Percentiles rank a stretch among this genome's conserved stretches.
Evolutionary conservation across 2,888 invertebrate genomes (phyloP).

Genomic region (Epirrhoe alternata): DNA sequence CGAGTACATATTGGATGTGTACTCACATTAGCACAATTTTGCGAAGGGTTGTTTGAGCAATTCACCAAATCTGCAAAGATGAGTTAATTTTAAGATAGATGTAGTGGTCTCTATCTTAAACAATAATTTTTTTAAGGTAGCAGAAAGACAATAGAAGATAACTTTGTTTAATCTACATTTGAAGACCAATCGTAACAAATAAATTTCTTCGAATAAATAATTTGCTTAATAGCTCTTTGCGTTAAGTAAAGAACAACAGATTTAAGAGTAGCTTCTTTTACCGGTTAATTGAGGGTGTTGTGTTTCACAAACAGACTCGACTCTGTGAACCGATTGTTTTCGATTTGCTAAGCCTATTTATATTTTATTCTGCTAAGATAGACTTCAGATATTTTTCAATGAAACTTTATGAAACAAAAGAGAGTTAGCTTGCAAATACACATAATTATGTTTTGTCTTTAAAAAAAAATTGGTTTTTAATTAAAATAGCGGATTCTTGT

Average conservation of each 20-base stretch:
- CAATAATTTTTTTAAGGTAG: not conserved
- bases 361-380: not conserved
- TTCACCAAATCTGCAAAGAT: conserved; percentile 69
- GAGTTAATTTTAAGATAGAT: conserved; percentile 35
- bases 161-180: not conserved
- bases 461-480: too few relatives aligned
- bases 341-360: conserved; percentile 20
- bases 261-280: conserved; percentile 51
- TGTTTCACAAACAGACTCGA: conserved; percentile 53
- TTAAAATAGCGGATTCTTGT: too few relatives aligned
- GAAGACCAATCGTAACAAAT: not conserved
- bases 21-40: conserved; percentile 71
- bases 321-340: conserved; percentile 26
- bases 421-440: too few relatives aligned
- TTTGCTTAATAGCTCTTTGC: not conserved
- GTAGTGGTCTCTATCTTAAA: conserved; percentile 1
- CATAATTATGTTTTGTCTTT: too few relatives aligned
- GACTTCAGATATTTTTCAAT: not conserved
- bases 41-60: conserved; percentile 72
- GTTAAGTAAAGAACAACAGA: conserved; percentile 17
- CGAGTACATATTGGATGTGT: conserved; percentile 66
- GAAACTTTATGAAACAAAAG: too few relatives aligned
- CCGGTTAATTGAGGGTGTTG: conserved; percentile 60
- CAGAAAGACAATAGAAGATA: not conserved
- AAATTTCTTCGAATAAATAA: not conserved